Conservation (phyloP, 2,888 invertebrate species). For the Mesochorus sp. region DNA sequence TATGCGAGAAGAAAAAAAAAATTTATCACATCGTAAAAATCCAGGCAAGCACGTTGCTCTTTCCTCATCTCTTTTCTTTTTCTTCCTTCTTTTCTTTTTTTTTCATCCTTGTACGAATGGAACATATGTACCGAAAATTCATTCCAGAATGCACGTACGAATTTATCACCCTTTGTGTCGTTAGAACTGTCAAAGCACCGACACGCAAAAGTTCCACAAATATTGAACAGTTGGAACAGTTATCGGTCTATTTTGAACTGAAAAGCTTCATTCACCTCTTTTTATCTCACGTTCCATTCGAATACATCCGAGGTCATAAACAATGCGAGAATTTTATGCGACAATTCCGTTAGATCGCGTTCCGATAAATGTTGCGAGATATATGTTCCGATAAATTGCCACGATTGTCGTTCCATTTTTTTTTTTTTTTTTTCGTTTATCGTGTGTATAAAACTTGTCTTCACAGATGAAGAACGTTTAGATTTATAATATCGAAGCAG, state of each 20-base stretch:
- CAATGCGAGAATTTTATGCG: not conserved
- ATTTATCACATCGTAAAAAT: constrained; percentile 50
- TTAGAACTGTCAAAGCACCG: not conserved
- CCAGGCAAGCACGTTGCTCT: not conserved
- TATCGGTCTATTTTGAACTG: constrained; percentile 21
- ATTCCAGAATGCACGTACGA: constrained; percentile 22
- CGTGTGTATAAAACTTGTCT: no score
- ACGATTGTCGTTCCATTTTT: not conserved
- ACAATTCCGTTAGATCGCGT: not conserved
- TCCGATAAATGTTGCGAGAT: no score
- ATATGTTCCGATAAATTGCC: not conserved
- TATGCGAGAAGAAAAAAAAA: constrained; percentile 18
- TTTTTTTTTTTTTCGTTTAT: not conserved
- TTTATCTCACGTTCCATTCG: not conserved
- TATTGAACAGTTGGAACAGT: constrained; percentile 4
- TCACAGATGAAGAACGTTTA: no score
- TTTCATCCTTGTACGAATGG: not conserved
- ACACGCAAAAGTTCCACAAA: not conserved
- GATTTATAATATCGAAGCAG: no score
- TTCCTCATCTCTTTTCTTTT: not conserved
- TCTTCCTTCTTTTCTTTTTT: not conserved
- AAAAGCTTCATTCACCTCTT: not conserved
- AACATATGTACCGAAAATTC: constrained; percentile 6
- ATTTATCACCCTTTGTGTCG: constrained; percentile 30
- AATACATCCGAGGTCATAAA: not conserved